Percentiles rank a stretch among this genome's conserved stretches.
phyloP scores from a whole-genome alignment of 2,888 invertebrate species.

The Gandaritis pyraliata region DNA sequence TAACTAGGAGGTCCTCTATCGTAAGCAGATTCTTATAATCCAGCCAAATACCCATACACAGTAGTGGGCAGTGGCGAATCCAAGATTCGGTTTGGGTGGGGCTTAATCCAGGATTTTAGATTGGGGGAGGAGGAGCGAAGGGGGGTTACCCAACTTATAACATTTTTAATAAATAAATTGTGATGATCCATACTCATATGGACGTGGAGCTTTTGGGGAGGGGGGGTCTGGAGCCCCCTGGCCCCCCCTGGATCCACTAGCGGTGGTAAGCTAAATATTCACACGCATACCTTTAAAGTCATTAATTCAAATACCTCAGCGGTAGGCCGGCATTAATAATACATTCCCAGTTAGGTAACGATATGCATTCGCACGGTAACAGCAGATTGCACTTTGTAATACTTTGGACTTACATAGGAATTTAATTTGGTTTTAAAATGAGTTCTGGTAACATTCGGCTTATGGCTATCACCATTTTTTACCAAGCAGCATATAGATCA shows the following conservation, averaged over 20 bases:
- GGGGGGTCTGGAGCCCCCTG: no score
- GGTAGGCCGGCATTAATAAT: slow-evolving; percentile 61
- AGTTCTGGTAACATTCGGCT: no score
- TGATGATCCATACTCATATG: no score
- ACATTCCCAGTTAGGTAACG: slow-evolving; percentile 54
- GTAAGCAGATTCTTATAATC: neutral
- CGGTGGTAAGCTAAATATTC: slow-evolving; percentile 45
- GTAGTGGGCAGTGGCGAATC: neutral
- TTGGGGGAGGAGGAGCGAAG: no score
- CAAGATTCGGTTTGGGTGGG: no score
- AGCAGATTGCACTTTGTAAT: slow-evolving; percentile 30
- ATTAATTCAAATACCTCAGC: slow-evolving; percentile 59
- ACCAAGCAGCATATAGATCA: no score
- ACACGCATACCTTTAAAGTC: slow-evolving; percentile 46
- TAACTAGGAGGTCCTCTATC: slow-evolving; percentile 5
- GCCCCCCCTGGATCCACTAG: no score
- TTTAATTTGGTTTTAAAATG: neutral
- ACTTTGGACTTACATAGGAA: slow-evolving; percentile 7
- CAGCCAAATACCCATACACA: neutral
- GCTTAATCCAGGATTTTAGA: no score
- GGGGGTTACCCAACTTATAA: no score
- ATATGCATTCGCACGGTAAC: slow-evolving; percentile 48
- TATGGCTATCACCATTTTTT: no score
- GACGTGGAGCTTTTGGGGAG: no score
- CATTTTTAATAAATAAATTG: no score